A percentile compares a stretch with the other conserved stretches of the same genome.
Evolutionary conservation across 2,113 vertebrate genomes (phyloP).

Genomic region (Orycteropus afer): DNA sequence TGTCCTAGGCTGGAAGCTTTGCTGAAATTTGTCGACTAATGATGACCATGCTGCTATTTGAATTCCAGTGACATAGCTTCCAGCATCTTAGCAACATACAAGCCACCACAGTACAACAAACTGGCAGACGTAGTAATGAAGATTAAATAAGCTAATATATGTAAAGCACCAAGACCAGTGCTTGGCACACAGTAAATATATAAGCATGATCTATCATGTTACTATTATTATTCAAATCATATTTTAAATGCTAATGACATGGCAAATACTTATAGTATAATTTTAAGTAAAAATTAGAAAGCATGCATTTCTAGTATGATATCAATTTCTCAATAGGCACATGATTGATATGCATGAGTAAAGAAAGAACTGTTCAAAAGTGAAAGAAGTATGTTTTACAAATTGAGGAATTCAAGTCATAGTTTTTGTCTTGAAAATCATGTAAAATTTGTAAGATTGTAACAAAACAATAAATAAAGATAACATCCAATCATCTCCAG

Average conservation of each 20-base stretch:
- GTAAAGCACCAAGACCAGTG: background rate
- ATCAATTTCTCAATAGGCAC: background rate
- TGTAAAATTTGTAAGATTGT: background rate
- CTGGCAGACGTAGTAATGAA: background rate
- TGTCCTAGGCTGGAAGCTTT: too few species aligned
- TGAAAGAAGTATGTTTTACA: background rate
- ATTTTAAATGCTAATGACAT: background rate
- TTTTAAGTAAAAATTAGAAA: slow-evolving; percentile 29
- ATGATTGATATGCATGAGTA: background rate
- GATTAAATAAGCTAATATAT: background rate
- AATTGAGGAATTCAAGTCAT: background rate
- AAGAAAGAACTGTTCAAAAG: background rate
- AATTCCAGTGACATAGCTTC: too few species aligned
- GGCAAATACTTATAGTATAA: background rate
- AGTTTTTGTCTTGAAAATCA: background rate
- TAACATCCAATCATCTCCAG: background rate
- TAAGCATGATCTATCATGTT: background rate
- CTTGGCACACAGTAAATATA: background rate
- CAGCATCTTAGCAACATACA: too few species aligned
- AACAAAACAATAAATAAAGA: background rate
- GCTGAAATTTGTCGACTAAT: too few species aligned
- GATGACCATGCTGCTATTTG: too few species aligned
- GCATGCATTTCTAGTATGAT: background rate
- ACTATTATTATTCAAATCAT: background rate
- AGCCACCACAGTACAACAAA: too few species aligned